Evolutionary conservation across 1,140 invertebrate species (phyloP).

Genomic region (Oedothorax gibbosus): DNA sequence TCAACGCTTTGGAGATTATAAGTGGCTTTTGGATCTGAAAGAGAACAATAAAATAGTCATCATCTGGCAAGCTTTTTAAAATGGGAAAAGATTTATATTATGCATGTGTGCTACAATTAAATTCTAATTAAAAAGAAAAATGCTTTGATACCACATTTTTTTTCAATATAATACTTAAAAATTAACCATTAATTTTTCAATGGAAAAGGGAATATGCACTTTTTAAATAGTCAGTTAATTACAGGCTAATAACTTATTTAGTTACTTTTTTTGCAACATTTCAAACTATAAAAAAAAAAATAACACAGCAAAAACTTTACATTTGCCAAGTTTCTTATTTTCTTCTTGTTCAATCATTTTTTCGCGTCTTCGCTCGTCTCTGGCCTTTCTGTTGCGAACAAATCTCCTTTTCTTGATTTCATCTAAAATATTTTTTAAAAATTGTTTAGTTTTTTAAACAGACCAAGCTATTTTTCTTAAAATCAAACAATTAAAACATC

Average conservation of each 20-base stretch:
- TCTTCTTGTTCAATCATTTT: conserved; percentile 79
- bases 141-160: too few relatives aligned
- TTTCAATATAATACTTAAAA: too few relatives aligned
- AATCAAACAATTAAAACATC: background rate
- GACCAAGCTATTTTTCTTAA: background rate
- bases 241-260: too few relatives aligned
- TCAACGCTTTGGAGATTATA: conserved; percentile 72
- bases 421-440: conserved; percentile 65
- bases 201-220: too few relatives aligned
- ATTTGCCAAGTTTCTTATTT: conserved; percentile 76
- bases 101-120: too few relatives aligned
- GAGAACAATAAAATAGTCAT: background rate
- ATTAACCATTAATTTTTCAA: too few relatives aligned
- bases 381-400: conserved; percentile 74
- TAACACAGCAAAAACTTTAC: conserved; percentile 61
- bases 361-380: conserved; percentile 79
- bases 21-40: conserved; percentile 72
- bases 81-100: too few relatives aligned
- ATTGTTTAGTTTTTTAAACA: background rate
- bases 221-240: too few relatives aligned
- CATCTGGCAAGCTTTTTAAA: too few relatives aligned
- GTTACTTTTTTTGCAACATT: too few relatives aligned
- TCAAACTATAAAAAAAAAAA: too few relatives aligned
- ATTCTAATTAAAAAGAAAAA: too few relatives aligned
- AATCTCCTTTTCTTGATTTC: conserved; percentile 77